Evolutionary conservation across 2,888 invertebrate species (phyloP), one percentile per base, ranked within the genome.

Genomic region (Synanthedon vespiformis): DNA sequence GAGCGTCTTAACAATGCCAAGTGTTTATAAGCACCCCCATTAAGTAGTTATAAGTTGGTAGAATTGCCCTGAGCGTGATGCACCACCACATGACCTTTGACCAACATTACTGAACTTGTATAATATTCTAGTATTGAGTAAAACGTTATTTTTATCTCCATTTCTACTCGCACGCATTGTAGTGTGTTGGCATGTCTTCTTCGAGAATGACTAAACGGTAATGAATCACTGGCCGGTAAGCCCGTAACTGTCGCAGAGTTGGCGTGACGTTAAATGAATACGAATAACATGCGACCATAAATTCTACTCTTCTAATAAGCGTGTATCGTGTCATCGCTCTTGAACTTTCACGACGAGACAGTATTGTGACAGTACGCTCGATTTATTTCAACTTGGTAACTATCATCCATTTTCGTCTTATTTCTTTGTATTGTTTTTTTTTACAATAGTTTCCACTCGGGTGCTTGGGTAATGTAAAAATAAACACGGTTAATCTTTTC

Each of bases 241-340:
- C 50, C 51, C 54, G 54, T 59, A 58, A 58, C 56, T 54, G 58
- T 56, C 58, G 53, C 56, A 44, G 50, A 50, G 55, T 55, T 61
- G 52, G 62, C 62, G 61, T 62, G 62, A 57, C 56, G 44, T 13
- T 50, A 52, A 53, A 53, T 55, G 55, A 53, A 56, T 55, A 52
- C 53, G 51, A 55, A 50, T 47, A 51, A 54, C 58, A 58, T 55
- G 58, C 59, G 51, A 59, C 51, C 50, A 27, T 54, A 48, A 56
- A 56, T 54, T 56, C 54, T 51, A 54, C 48, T 49, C 51, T 52
- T 56, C 49, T 56, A 54, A 54, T 54, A 56, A 54, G 49, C 51
- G 41, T 41, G 52, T 49, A 51, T 56, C 47, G 56, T 53, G 50
- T 53, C 13, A n/a, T 14, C 8, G 48, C 22, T 48, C 48, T 48